Evolutionary conservation across 2,797 vertebrate genomes (phyloP), one percentile per base, ranked within the genome.

Genomic region (Poecile montanus): DNA sequence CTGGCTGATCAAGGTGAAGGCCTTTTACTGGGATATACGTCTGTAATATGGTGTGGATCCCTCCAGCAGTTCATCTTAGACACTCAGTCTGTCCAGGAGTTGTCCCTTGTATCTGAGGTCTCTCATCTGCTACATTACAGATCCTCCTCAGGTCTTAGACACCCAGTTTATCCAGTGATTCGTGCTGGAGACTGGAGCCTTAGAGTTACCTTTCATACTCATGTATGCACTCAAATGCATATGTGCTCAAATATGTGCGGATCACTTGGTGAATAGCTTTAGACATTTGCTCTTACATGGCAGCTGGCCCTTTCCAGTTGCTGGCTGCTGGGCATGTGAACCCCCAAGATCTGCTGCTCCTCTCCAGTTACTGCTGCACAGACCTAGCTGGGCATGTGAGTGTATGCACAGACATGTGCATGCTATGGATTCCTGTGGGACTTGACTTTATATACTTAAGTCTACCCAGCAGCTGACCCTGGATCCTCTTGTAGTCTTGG

Each of bases 341-440:
- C 7, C 11, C 16, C 13, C n/a, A 54, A 22, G 38, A 17, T n/a
- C 20, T 88, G n/a, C 40, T 71, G 57, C 16, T 85, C 16, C 4
- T 3, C 6, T 44, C 19, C 25, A 4, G 16, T 18, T 62, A 13
- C 40, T 87, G 51, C 29, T 78, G 3, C 27, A 9, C 34, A n/a
- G n/a, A n/a, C 29, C 16, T 29, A 13, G 5, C 2, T 57, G 38
- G 26, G 7, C 25, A 4, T 13, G 47, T 65, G 56, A 42, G 19
- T 0, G 0, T 27, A 3, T 3, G 6, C 23, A 26, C 7, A 32
- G 42, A 26, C 7, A 2, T 10, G 8, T 9, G 19, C 5, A 7
- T 11, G 12, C 10, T 53, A 1, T 72, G 62, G 23, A 11, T 68
- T 26, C 13, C 32, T 60, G 20, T 29, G 26, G 27, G 29, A 71